These are phyloP conservation scores for Druon quercuslanigerum DNA, from an alignment of 1,140 invertebrate genomes.

Conservation along the genomic window DNA sequence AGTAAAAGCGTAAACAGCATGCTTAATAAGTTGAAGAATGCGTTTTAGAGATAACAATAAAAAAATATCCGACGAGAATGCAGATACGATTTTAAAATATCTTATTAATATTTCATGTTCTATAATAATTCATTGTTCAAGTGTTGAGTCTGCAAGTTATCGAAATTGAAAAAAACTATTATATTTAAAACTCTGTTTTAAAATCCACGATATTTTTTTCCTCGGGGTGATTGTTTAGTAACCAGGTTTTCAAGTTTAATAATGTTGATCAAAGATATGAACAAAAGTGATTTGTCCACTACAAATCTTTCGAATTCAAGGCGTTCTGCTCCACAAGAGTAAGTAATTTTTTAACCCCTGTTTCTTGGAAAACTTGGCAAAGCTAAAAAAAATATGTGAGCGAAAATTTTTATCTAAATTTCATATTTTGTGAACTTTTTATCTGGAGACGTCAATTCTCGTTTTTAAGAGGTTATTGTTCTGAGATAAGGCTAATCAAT, in stretches of 20 bases:
- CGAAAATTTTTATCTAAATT: no score
- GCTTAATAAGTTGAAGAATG: no score
- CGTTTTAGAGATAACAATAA: no score
- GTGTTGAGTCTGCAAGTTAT: background rate
- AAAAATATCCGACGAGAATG: no score
- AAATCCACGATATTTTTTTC: background rate
- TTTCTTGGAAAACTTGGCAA: background rate
- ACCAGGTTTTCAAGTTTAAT: background rate
- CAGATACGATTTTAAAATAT: background rate
- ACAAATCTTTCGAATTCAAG: constrained; percentile 52
- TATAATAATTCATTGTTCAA: background rate
- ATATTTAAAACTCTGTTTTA: background rate
- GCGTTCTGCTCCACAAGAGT: constrained; percentile 51
- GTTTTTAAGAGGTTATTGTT: background rate
- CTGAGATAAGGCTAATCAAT: constrained; percentile 2
- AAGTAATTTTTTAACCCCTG: constrained; percentile 42
- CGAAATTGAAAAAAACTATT: background rate
- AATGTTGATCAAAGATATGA: constrained; percentile 58
- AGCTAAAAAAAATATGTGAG: background rate
- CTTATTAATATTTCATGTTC: background rate
- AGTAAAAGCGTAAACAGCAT: background rate
- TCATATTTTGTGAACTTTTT: no score
- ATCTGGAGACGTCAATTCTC: no score
- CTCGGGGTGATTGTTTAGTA: background rate
- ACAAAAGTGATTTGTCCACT: constrained; percentile 42